Evolutionary conservation across 2,797 vertebrate genomes (phyloP).

Genomic region (Poecilia gillii): DNA sequence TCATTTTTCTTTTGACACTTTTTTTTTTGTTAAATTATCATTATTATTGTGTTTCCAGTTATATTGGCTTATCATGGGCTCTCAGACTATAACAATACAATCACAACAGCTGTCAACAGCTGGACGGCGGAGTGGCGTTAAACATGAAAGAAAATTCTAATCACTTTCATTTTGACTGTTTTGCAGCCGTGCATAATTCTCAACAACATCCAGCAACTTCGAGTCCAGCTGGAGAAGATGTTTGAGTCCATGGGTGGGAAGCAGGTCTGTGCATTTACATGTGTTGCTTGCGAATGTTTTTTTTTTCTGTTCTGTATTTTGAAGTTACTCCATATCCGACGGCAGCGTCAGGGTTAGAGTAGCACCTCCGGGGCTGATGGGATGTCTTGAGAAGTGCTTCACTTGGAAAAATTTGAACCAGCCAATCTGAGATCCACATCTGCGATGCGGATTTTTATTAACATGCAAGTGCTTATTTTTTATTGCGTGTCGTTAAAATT

Average conservation of each 20-base stretch:
- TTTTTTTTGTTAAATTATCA: too few species aligned
- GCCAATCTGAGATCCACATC: conserved; percentile 5
- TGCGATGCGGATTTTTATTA: conserved; percentile 19
- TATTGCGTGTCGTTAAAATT: conserved; percentile 22
- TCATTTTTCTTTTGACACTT: conserved; percentile 24
- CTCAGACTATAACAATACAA: not conserved
- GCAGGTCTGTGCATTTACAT: conserved; percentile 82
- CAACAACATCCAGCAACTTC: conserved; percentile 97
- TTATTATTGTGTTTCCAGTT: conserved; percentile 20
- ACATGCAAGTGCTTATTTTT: conserved; percentile 41
- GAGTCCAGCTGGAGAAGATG: conserved; percentile 98
- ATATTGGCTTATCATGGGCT: not conserved
- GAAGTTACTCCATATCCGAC: not conserved
- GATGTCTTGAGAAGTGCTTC: conserved; percentile 2
- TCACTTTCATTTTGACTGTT: conserved; percentile 8
- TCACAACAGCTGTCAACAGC: not conserved
- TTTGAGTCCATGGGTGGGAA: conserved; percentile 99
- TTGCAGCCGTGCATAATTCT: conserved; percentile 94
- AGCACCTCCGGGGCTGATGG: not conserved
- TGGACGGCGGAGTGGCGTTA: conserved; percentile 4
- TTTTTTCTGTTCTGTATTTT: conserved; percentile 5
- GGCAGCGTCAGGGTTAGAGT: too few species aligned
- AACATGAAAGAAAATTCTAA: not conserved
- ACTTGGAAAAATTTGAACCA: conserved; percentile 17
- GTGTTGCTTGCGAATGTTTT: conserved; percentile 6